A percentile compares a stretch with the other conserved stretches of the same genome.
These are phyloP conservation scores for Nowickia ferox DNA, from an alignment of 2,888 invertebrate genomes.

Conservation along the genomic window DNA sequence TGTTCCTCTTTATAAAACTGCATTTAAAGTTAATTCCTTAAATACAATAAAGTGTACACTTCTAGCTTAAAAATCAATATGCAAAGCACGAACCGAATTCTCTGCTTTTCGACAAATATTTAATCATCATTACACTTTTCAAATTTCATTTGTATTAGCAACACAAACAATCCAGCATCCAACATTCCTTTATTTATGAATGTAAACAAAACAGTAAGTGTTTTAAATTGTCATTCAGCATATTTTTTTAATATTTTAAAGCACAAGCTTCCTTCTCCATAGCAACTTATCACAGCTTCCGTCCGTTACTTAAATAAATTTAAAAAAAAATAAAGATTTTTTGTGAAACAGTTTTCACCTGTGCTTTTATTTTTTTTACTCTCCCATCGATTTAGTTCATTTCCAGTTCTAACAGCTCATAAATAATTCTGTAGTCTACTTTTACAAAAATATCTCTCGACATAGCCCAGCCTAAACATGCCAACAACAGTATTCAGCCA, in stretches of 20 bases:
- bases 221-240: constrained; percentile 54
- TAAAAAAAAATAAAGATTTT: constrained; percentile 12
- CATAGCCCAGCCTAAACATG: neutral
- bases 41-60: neutral
- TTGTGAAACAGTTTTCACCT: constrained; percentile 60
- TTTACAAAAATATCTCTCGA: constrained; percentile 27
- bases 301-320: constrained; percentile 35
- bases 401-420: constrained; percentile 71
- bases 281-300: constrained; percentile 62
- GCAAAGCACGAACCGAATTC: neutral
- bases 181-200: neutral
- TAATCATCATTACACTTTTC: constrained; percentile 34
- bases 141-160: constrained; percentile 32
- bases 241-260: constrained; percentile 23
- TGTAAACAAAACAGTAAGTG: neutral
- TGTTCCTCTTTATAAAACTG: too few relatives aligned
- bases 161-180: constrained; percentile 9
- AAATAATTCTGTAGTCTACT: constrained; percentile 68
- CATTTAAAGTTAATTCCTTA: neutral
- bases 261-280: constrained; percentile 34
- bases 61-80: neutral
- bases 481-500: neutral
- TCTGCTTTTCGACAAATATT: constrained; percentile 34
- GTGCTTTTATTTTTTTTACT: constrained; percentile 45
- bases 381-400: constrained; percentile 56